Percentiles rank a stretch among this genome's conserved stretches.
These are phyloP conservation scores for Therioaphis trifolii DNA, from an alignment of 2,888 invertebrate species.

Conservation along the genomic window DNA sequence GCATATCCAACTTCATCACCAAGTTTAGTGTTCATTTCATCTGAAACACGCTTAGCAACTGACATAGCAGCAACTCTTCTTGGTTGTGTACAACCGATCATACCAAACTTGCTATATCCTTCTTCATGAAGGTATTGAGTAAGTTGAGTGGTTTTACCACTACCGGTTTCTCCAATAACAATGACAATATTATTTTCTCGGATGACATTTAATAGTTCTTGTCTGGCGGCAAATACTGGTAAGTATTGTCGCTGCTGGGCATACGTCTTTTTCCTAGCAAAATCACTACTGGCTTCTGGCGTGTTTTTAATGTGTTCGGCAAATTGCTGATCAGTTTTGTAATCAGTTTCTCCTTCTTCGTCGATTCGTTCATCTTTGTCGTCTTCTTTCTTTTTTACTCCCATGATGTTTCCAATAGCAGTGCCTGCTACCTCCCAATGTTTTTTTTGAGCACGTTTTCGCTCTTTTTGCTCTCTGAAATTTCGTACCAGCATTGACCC, in stretches of 20 bases:
- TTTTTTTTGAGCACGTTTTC: slow-evolving; percentile 96
- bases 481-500: slow-evolving; percentile 91
- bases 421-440: slow-evolving; percentile 99
- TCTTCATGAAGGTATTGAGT: slow-evolving; percentile 98
- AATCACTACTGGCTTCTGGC: slow-evolving; percentile 79
- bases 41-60: slow-evolving; percentile 97
- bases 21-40: slow-evolving; percentile 92
- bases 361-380: slow-evolving; percentile 71
- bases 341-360: slow-evolving; percentile 83
- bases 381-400: slow-evolving; percentile 84
- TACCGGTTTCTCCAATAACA: slow-evolving; percentile 95
- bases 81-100: slow-evolving; percentile 98
- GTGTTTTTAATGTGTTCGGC: slow-evolving; percentile 89
- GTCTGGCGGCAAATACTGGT: slow-evolving; percentile 94
- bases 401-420: slow-evolving; percentile 96
- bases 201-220: slow-evolving; percentile 88
- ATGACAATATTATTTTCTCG: slow-evolving; percentile 94
- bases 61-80: slow-evolving; percentile 99
- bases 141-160: slow-evolving; percentile 97
- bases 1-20: slow-evolving; percentile 90
- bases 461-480: slow-evolving; percentile 95
- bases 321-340: slow-evolving; percentile 94
- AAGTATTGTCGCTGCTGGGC: slow-evolving; percentile 89
- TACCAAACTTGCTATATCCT: slow-evolving; percentile 90
- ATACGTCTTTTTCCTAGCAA: slow-evolving; percentile 86